These are phyloP conservation scores for Ellobium chinense DNA, from an alignment of 2,888 invertebrate species.

Conservation along the genomic window DNA sequence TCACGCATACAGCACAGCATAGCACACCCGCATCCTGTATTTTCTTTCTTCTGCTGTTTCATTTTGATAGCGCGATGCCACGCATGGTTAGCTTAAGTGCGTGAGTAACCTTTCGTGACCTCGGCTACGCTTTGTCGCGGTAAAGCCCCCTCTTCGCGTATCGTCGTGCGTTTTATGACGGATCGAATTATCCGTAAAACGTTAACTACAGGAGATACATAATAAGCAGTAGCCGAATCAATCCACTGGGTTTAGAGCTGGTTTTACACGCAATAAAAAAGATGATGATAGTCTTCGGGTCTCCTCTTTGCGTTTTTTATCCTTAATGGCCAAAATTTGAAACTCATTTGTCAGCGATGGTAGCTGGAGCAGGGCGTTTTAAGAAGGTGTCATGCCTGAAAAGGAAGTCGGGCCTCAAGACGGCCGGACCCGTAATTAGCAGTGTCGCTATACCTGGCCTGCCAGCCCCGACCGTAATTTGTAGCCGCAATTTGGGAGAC, in stretches of 20 bases:
- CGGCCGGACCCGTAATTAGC: constrained; percentile 25
- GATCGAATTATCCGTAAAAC: neutral
- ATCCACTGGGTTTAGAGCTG: neutral
- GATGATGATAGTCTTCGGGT: neutral
- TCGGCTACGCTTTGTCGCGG: neutral
- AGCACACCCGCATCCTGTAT: too few relatives aligned
- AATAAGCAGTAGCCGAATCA: neutral
- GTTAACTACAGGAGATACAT: neutral
- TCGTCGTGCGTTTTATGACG: neutral
- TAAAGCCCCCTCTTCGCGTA: too few relatives aligned
- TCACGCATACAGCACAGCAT: too few relatives aligned
- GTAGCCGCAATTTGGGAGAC: constrained; percentile 17
- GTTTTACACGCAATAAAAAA: constrained; percentile 27
- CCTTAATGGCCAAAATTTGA: neutral
- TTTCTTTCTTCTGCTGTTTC: too few relatives aligned
- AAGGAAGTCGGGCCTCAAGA: neutral
- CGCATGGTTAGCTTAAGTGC: too few relatives aligned
- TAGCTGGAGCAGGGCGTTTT: neutral
- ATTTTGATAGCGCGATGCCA: too few relatives aligned
- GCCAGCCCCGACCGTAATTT: neutral
- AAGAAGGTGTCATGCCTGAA: neutral
- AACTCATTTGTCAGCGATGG: neutral
- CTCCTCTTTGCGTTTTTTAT: too few relatives aligned
- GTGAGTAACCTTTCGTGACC: neutral
- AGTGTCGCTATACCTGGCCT: neutral